These are phyloP conservation scores for Polymixis flavicincta DNA, from an alignment of 2,888 invertebrate genomes.

Conservation along the genomic window DNA sequence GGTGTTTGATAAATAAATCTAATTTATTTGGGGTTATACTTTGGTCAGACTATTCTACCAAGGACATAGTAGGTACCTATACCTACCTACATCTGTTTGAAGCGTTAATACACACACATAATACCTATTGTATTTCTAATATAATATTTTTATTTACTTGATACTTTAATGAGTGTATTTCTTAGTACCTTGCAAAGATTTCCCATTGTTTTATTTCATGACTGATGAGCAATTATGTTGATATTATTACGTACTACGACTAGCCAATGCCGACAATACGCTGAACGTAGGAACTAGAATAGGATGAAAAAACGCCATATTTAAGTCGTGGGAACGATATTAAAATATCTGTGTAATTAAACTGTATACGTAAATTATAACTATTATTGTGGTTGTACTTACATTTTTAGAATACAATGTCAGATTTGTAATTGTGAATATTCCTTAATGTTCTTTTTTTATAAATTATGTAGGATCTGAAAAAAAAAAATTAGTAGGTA, in stretches of 20 bases:
- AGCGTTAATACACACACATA: neutral
- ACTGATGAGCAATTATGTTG: constrained; percentile 26
- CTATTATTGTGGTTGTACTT: constrained; percentile 23
- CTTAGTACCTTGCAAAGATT: constrained; percentile 2
- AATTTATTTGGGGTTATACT: neutral
- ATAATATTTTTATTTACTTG: neutral
- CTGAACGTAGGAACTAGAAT: constrained; percentile 17
- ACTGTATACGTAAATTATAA: constrained; percentile 46
- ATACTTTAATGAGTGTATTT: constrained; percentile 16
- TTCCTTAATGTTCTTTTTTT: neutral
- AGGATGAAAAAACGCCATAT: constrained; percentile 19
- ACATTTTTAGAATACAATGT: constrained; percentile 2
- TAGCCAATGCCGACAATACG: neutral
- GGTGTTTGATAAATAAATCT: neutral
- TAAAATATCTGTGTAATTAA: constrained; percentile 39
- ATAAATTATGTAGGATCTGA: neutral
- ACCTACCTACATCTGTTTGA: neutral
- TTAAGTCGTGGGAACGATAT: constrained; percentile 42
- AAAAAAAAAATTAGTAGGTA: neutral
- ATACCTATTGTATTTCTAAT: constrained; percentile 19
- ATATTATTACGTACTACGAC: constrained; percentile 7
- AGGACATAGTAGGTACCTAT: neutral
- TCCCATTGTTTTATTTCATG: constrained; percentile 46
- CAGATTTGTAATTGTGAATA: neutral
- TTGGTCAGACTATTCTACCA: neutral